A percentile compares a stretch with the other conserved stretches of the same genome.
phyloP scores from a whole-genome alignment of 2,888 invertebrate genomes.

The Hypomecis atomaria region DNA sequence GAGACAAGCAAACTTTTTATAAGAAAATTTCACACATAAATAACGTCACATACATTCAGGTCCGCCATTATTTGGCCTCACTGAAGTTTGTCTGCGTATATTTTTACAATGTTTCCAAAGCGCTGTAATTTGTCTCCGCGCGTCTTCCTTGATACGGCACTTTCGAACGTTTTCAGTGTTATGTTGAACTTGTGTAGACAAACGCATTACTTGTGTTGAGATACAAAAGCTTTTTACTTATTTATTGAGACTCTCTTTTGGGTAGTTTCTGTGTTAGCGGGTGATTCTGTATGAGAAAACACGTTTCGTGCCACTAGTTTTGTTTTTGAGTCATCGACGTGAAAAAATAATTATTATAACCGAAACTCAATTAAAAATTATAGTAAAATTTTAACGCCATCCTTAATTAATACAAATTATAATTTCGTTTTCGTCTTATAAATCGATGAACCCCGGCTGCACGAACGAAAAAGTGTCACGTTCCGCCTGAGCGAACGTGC shows the following conservation, averaged over 20 bases:
- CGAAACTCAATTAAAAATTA: no score
- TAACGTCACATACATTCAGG: constrained; percentile 75
- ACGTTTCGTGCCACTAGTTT: no score
- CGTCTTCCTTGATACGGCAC: constrained; percentile 46
- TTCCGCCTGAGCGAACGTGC: no score
- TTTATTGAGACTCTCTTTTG: background rate
- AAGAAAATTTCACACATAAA: constrained; percentile 76
- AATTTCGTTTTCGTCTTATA: no score
- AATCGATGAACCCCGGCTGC: no score
- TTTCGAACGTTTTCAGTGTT: constrained; percentile 42
- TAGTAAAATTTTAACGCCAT: no score
- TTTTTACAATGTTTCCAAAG: constrained; percentile 72
- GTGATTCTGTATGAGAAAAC: no score
- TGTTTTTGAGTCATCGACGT: no score
- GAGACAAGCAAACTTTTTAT: constrained; percentile 67
- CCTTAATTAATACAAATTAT: no score
- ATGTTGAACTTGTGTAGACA: constrained; percentile 39
- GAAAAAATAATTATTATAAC: no score
- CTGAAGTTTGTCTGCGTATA: constrained; percentile 67
- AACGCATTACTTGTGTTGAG: constrained; percentile 14
- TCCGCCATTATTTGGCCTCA: constrained; percentile 75
- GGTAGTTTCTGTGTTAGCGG: no score
- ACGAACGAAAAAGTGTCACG: no score
- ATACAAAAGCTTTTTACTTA: constrained; percentile 4
- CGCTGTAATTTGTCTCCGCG: constrained; percentile 64